Percentiles rank a stretch among this genome's conserved stretches.
Evolutionary conservation across 2,797 vertebrate genomes (phyloP).

Genomic region (Naso thynnoides): DNA sequence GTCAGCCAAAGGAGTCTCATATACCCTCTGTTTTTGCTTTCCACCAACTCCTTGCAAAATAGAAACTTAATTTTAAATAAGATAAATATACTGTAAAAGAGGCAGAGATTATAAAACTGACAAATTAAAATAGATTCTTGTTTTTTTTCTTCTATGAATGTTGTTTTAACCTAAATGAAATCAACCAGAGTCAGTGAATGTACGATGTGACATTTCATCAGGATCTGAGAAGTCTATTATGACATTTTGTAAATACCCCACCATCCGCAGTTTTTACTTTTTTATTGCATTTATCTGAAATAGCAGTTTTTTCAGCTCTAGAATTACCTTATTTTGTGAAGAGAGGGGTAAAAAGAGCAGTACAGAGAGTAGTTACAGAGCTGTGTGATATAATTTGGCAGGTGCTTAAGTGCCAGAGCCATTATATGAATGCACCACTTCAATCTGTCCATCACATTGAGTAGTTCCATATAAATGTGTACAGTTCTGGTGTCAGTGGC

Average conservation of each 20-base stretch:
- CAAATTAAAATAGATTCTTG: not conserved
- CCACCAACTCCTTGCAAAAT: too few species aligned
- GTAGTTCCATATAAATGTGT: not conserved
- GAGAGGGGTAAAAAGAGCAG: not conserved
- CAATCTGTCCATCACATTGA: not conserved
- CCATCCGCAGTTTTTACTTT: not conserved
- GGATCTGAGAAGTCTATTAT: not conserved
- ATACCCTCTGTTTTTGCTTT: too few species aligned
- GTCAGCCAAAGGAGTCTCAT: too few species aligned
- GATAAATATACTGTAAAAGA: too few species aligned
- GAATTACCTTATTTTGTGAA: not conserved
- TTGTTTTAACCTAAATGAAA: constrained; percentile 1
- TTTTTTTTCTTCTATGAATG: not conserved
- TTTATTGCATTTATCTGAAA: not conserved
- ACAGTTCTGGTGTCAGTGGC: not conserved
- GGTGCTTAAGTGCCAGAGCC: not conserved
- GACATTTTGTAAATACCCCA: not conserved
- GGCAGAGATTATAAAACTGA: not conserved
- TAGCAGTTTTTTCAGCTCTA: not conserved
- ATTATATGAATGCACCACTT: not conserved
- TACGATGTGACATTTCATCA: not conserved
- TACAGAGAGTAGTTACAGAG: not conserved
- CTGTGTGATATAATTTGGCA: not conserved
- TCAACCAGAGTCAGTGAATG: not conserved
- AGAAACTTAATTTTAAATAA: too few species aligned